Conservation (phyloP, 2,113 vertebrate genomes). For the Cynopterus brachyotis region DNA sequence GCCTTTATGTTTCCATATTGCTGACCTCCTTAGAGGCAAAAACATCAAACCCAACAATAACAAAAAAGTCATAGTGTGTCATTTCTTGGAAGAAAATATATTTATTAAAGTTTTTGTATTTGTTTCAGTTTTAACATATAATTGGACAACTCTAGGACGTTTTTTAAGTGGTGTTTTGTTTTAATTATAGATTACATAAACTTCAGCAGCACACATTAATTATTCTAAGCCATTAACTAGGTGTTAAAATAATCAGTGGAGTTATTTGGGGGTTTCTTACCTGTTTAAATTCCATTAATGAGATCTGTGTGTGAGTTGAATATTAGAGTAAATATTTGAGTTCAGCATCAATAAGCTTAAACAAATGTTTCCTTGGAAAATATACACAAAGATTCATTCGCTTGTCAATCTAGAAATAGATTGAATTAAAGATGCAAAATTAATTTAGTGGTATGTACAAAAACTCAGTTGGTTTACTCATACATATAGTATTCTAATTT, state of each 20-base stretch:
- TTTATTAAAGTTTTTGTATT: conserved; percentile 86
- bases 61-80: conserved; percentile 85
- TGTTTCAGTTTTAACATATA: conserved; percentile 81
- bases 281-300: conserved; percentile 89
- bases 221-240: conserved; percentile 79
- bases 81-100: conserved; percentile 84
- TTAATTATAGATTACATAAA: conserved; percentile 80
- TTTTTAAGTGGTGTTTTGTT: conserved; percentile 79
- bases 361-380: conserved; percentile 57
- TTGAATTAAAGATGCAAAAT: conserved; percentile 64
- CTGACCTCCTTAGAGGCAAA: conserved; percentile 99
- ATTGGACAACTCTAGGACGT: conserved; percentile 80
- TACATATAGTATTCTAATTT: neutral
- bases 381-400: conserved; percentile 40
- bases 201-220: conserved; percentile 73
- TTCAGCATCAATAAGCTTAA: conserved; percentile 69
- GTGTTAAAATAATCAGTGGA: conserved; percentile 82
- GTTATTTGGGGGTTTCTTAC: conserved; percentile 86
- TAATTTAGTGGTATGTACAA: neutral
- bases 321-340: conserved; percentile 74
- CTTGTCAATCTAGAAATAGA: conserved; percentile 23
- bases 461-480: neutral
- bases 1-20: conserved; percentile 99
- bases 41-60: conserved; percentile 89
- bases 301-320: conserved; percentile 76